Conservation (phyloP, 2,113 vertebrate genomes). For the Rhea pennata region DNA sequence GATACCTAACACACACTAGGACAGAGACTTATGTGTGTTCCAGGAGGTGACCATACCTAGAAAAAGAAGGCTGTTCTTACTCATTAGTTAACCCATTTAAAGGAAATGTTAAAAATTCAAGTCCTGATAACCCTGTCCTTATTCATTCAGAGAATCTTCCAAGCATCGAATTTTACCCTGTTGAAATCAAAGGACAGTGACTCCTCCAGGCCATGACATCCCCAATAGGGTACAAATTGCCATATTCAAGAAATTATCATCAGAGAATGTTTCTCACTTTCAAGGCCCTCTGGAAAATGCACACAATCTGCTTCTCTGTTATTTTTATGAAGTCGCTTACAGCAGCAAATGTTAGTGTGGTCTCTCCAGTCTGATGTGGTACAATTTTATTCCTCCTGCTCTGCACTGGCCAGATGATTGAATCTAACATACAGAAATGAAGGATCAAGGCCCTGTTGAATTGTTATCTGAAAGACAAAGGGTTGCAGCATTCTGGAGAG, state of each 20-base stretch:
- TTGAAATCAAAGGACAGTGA: not conserved
- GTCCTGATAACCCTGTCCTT: not conserved
- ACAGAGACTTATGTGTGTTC: not conserved
- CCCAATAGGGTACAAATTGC: not conserved
- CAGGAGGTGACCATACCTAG: not conserved
- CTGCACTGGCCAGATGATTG: too few species aligned
- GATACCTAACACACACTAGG: not conserved
- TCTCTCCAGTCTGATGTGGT: not conserved
- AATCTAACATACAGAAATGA: too few species aligned
- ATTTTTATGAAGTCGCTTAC: not conserved
- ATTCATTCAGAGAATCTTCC: not conserved
- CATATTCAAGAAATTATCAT: not conserved
- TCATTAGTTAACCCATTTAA: rapidly evolving
- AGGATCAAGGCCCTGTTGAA: not conserved
- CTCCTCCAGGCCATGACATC: not conserved
- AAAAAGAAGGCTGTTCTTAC: rapidly evolving
- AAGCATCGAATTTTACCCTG: too few species aligned
- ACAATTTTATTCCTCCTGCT: not conserved
- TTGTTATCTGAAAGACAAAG: not conserved
- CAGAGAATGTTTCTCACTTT: not conserved
- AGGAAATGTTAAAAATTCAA: not conserved
- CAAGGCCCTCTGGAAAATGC: not conserved
- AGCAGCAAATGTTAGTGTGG: too few species aligned
- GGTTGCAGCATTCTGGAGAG: not conserved
- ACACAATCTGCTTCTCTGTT: rapidly evolving